Conservation (phyloP, 2,113 vertebrate species). For the Campylomormyrus numenius region DNA sequence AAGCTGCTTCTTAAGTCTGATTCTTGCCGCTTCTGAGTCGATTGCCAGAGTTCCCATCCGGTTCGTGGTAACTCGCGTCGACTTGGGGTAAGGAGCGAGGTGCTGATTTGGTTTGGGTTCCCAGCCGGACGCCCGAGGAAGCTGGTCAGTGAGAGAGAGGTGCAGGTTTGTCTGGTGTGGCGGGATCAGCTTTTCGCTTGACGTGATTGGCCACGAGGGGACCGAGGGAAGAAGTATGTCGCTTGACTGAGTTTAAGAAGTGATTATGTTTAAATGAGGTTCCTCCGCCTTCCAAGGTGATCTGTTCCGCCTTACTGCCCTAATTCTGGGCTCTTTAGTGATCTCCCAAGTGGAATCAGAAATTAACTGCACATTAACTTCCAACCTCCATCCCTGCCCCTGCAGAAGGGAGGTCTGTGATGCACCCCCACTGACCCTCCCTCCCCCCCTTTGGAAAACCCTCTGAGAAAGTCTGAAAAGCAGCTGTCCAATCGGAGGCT, state of each 20-base stretch:
- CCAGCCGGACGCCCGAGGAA: background rate
- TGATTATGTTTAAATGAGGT: slow-evolving; percentile 13
- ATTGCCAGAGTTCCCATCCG: background rate
- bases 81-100: background rate
- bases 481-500: background rate
- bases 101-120: background rate
- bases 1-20: background rate
- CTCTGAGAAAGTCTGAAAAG: background rate
- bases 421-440: background rate
- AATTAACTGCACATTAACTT: slow-evolving; percentile 25
- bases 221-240: slow-evolving; percentile 1
- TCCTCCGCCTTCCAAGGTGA: slow-evolving; percentile 37
- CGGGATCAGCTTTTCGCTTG: background rate
- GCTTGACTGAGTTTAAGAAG: background rate
- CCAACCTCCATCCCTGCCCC: background rate
- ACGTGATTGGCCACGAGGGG: background rate
- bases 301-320: slow-evolving; percentile 36
- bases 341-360: slow-evolving; percentile 39
- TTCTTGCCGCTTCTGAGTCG: background rate
- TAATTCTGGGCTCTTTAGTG: slow-evolving; percentile 36
- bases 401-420: background rate
- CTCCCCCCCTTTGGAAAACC: background rate
- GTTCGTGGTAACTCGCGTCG: background rate
- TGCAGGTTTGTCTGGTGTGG: background rate
- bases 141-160: background rate